phyloP scores from a whole-genome alignment of 2,888 invertebrate genomes.

The Rhyacophila evoluta region DNA sequence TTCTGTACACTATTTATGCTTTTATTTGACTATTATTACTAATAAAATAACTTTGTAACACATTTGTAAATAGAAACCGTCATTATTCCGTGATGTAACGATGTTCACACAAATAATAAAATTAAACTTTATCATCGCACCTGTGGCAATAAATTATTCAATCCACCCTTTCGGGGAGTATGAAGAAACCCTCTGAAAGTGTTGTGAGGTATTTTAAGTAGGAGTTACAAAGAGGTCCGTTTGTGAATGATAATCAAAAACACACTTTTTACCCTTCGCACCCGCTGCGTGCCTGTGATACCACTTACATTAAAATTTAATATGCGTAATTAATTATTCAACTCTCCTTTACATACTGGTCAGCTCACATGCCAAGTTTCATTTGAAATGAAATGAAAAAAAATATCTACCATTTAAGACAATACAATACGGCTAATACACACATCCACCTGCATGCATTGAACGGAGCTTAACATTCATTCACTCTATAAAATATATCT shows the following conservation, averaged over 20 bases:
- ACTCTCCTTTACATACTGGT: neutral
- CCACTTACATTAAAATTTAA: slow-evolving; percentile 48
- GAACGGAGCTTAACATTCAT: no score
- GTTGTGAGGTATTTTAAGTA: slow-evolving; percentile 27
- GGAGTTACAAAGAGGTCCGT: slow-evolving; percentile 26
- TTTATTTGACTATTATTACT: no score
- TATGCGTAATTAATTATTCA: slow-evolving; percentile 49
- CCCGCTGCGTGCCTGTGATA: slow-evolving; percentile 41
- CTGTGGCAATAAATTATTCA: slow-evolving; percentile 12
- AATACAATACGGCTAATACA: no score
- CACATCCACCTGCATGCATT: no score
- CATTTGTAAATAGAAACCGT: neutral
- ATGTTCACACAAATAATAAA: slow-evolving; percentile 22
- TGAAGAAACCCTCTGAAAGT: neutral
- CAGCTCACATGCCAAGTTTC: neutral
- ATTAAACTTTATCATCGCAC: slow-evolving; percentile 14
- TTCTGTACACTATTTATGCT: no score
- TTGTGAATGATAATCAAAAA: slow-evolving; percentile 37
- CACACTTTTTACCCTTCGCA: slow-evolving; percentile 40
- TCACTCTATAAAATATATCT: no score
- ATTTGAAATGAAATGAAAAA: no score
- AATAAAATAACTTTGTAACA: neutral
- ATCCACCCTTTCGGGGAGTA: neutral
- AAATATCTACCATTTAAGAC: no score
- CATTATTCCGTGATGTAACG: neutral